Conservation (phyloP, 2,797 vertebrate species). For the Enteromius radiatus region DNA sequence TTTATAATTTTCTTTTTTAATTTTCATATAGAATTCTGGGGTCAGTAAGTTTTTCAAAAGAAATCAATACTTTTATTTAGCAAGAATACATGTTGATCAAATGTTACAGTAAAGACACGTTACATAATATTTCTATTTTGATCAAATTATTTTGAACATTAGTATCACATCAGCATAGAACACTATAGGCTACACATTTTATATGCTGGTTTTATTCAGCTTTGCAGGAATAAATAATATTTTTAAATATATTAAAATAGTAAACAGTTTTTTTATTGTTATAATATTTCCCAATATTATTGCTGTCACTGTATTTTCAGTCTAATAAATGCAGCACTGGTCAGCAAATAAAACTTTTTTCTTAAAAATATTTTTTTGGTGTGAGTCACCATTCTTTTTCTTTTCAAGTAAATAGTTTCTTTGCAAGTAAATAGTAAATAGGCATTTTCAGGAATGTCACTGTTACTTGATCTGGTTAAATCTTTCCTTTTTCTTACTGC, state of each 20-base stretch:
- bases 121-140: background rate
- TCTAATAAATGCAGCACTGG: background rate
- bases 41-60: background rate
- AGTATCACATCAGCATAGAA: background rate
- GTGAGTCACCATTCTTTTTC: background rate
- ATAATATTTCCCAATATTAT: background rate
- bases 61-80: background rate
- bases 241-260: background rate
- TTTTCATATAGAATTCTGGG: background rate
- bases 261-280: background rate
- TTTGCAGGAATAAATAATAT: background rate
- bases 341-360: background rate
- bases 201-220: background rate
- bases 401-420: background rate
- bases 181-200: too few relatives aligned
- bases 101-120: background rate
- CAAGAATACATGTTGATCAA: background rate
- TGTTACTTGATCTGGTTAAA: conserved; percentile 13
- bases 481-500: background rate
- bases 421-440: background rate
- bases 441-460: background rate
- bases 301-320: background rate
- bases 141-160: background rate
- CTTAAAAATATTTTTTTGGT: background rate
- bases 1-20: too few relatives aligned